These are phyloP conservation scores for Cuculus canorus DNA, from an alignment of 2,797 vertebrate species.

Conservation along the genomic window DNA sequence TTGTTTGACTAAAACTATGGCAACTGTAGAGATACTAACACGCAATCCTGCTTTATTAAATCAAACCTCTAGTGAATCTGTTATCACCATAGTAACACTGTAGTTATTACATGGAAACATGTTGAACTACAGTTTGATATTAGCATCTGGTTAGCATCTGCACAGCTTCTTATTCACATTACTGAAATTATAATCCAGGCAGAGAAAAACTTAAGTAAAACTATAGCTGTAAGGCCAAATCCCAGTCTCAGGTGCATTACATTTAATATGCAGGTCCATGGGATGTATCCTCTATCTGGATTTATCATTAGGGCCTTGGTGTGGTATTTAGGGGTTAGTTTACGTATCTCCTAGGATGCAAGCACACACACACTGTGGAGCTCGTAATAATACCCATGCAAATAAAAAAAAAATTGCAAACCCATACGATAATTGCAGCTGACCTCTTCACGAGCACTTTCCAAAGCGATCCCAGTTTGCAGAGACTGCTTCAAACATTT, in stretches of 20 bases:
- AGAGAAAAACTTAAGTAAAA: conserved; percentile 46
- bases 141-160: conserved; percentile 77
- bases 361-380: not conserved
- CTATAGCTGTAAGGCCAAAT: conserved; percentile 33
- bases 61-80: conserved; percentile 74
- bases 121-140: conserved; percentile 69
- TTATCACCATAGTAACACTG: conserved; percentile 78
- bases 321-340: conserved; percentile 10
- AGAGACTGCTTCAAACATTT: not conserved
- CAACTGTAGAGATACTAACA: conserved; percentile 70
- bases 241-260: conserved; percentile 49
- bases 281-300: conserved; percentile 10
- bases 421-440: not conserved
- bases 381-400: not conserved
- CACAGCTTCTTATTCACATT: conserved; percentile 60
- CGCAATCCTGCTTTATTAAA: conserved; percentile 70
- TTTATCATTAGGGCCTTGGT: conserved; percentile 15
- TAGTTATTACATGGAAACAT: conserved; percentile 74
- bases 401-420: not conserved
- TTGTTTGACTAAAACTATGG: conserved; percentile 74
- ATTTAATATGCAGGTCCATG: conserved; percentile 4
- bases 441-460: not conserved
- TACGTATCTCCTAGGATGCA: conserved; percentile 56
- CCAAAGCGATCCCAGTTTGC: conserved; percentile 3
- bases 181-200: conserved; percentile 54